phyloP scores from a whole-genome alignment of 2,113 vertebrate species.

The Isichthys henryi region DNA sequence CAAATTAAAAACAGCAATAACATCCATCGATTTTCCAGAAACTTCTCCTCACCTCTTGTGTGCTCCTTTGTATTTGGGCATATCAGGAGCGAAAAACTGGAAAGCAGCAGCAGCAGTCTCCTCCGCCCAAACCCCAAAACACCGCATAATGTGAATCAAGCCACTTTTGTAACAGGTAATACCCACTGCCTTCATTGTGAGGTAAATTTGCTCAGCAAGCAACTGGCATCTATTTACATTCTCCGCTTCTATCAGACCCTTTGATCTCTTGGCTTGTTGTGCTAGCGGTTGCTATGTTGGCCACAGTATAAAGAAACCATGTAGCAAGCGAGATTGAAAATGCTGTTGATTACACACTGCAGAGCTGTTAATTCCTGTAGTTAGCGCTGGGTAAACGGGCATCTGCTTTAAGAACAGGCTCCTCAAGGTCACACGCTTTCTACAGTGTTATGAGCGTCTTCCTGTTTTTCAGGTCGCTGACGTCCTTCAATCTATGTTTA shows the following conservation, averaged over 20 bases:
- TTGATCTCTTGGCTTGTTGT: not conserved
- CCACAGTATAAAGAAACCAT: not conserved
- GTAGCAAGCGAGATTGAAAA: not conserved
- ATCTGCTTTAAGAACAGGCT: not conserved
- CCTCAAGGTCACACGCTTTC: not conserved
- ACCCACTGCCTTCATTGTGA: constrained; percentile 36
- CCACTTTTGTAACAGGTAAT: constrained; percentile 20
- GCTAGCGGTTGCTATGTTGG: not conserved
- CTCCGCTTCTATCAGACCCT: constrained; percentile 17
- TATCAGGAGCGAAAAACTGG: not conserved
- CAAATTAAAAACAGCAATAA: not conserved
- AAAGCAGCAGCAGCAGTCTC: not conserved
- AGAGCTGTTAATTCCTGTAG: not conserved
- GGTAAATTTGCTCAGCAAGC: constrained; percentile 31
- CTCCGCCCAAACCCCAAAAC: not conserved
- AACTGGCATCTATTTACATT: constrained; percentile 30
- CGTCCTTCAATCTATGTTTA: constrained; percentile 25
- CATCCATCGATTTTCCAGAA: not conserved
- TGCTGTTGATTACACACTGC: not conserved
- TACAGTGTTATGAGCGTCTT: constrained; percentile 8
- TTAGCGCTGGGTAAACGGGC: not conserved
- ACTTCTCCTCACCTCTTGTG: not conserved
- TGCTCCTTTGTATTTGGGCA: not conserved
- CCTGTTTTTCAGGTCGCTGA: constrained; percentile 23
- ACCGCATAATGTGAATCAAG: not conserved